Evolutionary conservation across 2,888 invertebrate species (phyloP).

Genomic region (Patella pellucida): DNA sequence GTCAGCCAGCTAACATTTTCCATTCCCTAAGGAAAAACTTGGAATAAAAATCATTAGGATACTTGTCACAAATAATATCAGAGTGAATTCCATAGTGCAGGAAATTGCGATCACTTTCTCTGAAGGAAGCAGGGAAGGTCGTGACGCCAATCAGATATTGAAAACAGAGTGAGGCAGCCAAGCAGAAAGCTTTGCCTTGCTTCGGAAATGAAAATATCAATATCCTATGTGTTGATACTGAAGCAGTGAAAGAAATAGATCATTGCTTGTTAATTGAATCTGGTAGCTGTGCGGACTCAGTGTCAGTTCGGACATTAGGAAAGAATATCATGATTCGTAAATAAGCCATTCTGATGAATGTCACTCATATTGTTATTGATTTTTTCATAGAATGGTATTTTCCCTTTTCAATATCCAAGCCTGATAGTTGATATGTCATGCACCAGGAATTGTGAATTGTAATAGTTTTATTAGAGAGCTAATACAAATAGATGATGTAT

Average conservation of each 20-base stretch:
- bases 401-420: too few species aligned
- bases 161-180: constrained; percentile 13
- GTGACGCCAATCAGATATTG: constrained; percentile 12
- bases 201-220: constrained; percentile 27
- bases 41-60: constrained; percentile 10
- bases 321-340: too few species aligned
- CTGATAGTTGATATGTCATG: too few species aligned
- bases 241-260: constrained; percentile 7
- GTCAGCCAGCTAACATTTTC: constrained; percentile 11
- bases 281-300: background rate
- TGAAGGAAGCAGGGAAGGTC: constrained; percentile 14
- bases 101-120: constrained; percentile 26
- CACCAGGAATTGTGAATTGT: too few species aligned
- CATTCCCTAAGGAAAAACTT: constrained; percentile 4
- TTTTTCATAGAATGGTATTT: too few species aligned
- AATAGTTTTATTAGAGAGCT: too few species aligned
- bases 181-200: constrained; percentile 22
- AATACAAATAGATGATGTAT: too few species aligned
- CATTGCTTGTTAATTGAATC: constrained; percentile 7
- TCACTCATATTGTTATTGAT: too few species aligned
- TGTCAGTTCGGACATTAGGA: too few species aligned
- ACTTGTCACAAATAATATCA: constrained; percentile 12
- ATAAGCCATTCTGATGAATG: too few species aligned
- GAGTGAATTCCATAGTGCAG: constrained; percentile 11
- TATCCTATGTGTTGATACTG: constrained; percentile 14